phyloP scores from a whole-genome alignment of 2,113 vertebrate species.

The Falcunculus frontatus region DNA sequence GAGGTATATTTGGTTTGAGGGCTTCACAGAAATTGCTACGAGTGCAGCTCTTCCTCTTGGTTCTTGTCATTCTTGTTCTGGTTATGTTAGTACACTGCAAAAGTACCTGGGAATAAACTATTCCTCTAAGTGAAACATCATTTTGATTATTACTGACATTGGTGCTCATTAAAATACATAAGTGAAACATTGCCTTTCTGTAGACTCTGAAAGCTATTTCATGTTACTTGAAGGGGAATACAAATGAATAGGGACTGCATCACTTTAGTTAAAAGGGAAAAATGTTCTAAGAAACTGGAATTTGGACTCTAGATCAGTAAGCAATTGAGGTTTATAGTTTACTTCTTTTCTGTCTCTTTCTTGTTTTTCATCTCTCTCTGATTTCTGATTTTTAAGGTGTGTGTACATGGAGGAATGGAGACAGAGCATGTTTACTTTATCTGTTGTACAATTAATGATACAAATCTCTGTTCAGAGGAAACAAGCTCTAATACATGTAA shows the following conservation, averaged over 20 bases:
- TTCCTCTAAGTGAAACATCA: slow-evolving; percentile 73
- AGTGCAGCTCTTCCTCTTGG: not conserved
- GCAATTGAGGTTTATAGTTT: not conserved
- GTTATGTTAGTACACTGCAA: slow-evolving; percentile 28
- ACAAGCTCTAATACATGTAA: slow-evolving; percentile 17
- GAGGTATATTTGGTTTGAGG: not conserved
- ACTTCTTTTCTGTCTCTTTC: slow-evolving; percentile 7
- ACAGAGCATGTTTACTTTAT: not conserved
- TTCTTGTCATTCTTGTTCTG: slow-evolving; percentile 26
- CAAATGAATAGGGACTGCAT: slow-evolving; percentile 78
- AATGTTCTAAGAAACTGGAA: slow-evolving; percentile 40
- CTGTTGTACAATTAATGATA: not conserved
- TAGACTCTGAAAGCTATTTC: slow-evolving; percentile 84
- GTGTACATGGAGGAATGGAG: not conserved
- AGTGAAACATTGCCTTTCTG: slow-evolving; percentile 79
- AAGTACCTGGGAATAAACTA: slow-evolving; percentile 70
- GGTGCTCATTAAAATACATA: slow-evolving; percentile 88
- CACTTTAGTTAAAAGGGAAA: slow-evolving; percentile 64
- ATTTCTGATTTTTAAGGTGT: slow-evolving; percentile 18
- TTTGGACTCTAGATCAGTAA: slow-evolving; percentile 41
- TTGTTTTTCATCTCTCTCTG: slow-evolving; percentile 12
- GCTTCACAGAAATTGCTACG: not conserved
- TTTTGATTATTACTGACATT: slow-evolving; percentile 81
- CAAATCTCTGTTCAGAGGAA: not conserved
- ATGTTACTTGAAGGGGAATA: slow-evolving; percentile 79